Evolutionary conservation across 1,140 invertebrate species (phyloP), one percentile per base, ranked within the genome.

Genomic region (Brachionus plicatilis): DNA sequence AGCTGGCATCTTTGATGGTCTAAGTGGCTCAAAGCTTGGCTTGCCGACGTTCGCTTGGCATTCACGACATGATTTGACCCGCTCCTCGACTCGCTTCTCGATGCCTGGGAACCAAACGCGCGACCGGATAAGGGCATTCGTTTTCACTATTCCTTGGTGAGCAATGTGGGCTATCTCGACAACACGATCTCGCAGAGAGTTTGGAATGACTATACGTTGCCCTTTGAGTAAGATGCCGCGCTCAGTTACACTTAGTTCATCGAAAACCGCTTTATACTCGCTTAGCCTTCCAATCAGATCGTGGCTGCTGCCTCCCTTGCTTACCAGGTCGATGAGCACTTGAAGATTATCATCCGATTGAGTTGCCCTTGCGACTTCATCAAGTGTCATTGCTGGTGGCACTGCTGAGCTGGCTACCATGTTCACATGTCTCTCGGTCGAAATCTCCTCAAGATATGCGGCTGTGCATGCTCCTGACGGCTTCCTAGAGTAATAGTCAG

Each of bases 131-230:
- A 66, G 27, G 27, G 60, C 20, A 12, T 66, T 66, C 27, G 70
- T 75, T 45, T 75, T 75, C 24, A 45, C 70, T 33, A 75, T 75
- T 14, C 70, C 70, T 75, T 37, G 41, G 37, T 75, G 70, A 33
- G 27, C 37, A 33, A 33, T 29, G 41, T 75, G 70, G 41, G 70
- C 70, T 43, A 43, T 29, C 7, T 37, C 33, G 70, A 75, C n/a
- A 12, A 75, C 70, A 33, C 41, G 24, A 0, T 41, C 37, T 45
- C 37, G 70, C 6, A 75, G 41, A 33, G 70, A 1, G 17, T 20
- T 45, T 37, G 70, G 70, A 43, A 75, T 37, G 1, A 75, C 33
- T 43, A 75, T n/a, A 6, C 41, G 70, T 11, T 75, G n/a, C 17
- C 41, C 33, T 43, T 20, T 45, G 2, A 75, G 37, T 33, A 75